Base-by-base conservation (phyloP, 2,888 invertebrate species). In the Rhodophaea formosa region DNA sequence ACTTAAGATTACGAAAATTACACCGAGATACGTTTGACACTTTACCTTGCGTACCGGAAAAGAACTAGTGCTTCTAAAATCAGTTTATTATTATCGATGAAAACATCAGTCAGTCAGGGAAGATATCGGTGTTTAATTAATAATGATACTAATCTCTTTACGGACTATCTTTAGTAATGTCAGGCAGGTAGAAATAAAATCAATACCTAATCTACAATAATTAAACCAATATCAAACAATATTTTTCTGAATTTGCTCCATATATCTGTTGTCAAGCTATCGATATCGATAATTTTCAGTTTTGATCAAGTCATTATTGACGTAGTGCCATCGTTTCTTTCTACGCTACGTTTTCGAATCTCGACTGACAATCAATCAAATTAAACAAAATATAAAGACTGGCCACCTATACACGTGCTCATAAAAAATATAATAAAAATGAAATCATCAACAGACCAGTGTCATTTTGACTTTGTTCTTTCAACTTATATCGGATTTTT, bases 41-140 rank as follows among this genome's bases (percentile, higher is more conserved):
- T 86, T 86, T 91, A 92, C 91, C 91, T 92, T 84, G 82, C 86
- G 85, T 72, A 86, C 88, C 83, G 84, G 81, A 85, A 91, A 91
- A 91, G 89, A 88, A 85, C 82, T 77, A 79, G 74, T 61, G 68
- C 53, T 67, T 67, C 70, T 64, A 65, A 61, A 62, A 63, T 62
- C 62, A 53, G 42, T 10, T 23, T 46, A 23, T 17, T 23, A 46
- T 46, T 46, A 23, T 17, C 46, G 17, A 23, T 46, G 12, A 10
- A 12, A 39, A 39, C 39, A 39, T n/a, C 12, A 10, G 12, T 10
- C 3, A 35, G 12, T 3, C 35, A 35, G 35, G 10, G 10, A 32
- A 7, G 10, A 32, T 3, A 7, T n/a, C n/a, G n/a, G n/a, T n/a
- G n/a, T n/a, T n/a, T n/a, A n/a, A n/a, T n/a, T n/a, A n/a, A n/a